Conservation (phyloP, 2,113 vertebrate genomes). For the Hymenochirus boettgeri region DNA sequence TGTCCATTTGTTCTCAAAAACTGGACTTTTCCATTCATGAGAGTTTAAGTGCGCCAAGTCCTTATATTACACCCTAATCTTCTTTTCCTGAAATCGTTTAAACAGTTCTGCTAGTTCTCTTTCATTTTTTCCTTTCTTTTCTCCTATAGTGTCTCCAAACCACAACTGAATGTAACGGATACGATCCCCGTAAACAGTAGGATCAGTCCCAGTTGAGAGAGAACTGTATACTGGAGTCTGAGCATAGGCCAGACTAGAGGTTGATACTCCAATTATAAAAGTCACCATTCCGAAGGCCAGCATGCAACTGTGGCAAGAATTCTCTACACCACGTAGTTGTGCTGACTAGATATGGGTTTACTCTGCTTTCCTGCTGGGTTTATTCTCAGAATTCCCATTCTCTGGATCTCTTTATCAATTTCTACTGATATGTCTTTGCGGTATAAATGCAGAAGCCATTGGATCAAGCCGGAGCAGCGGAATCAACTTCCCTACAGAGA, state of each 20-base stretch:
- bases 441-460: conserved; percentile 4
- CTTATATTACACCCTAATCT: conserved; percentile 9
- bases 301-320: conserved; percentile 39
- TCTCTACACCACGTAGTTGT: conserved; percentile 41
- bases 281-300: conserved; percentile 37
- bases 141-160: conserved; percentile 32
- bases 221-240: neutral
- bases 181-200: conserved; percentile 13
- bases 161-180: conserved; percentile 10
- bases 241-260: conserved; percentile 9
- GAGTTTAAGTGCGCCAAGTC: no score
- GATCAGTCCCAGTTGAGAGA: conserved; percentile 11
- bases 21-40: no score
- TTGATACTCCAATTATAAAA: conserved; percentile 31
- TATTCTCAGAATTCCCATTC: conserved; percentile 7
- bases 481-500: no score
- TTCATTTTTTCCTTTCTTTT: conserved; percentile 10
- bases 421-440: conserved; percentile 1
- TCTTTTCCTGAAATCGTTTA: conserved; percentile 20
- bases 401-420: conserved; percentile 11
- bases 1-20: no score
- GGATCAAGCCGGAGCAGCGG: no score
- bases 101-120: conserved; percentile 22
- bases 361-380: conserved; percentile 8
- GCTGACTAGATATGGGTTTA: conserved; percentile 34